These are phyloP conservation scores for Drosophila ficusphila DNA, from an alignment of 1,140 invertebrate genomes.

Conservation along the genomic window DNA sequence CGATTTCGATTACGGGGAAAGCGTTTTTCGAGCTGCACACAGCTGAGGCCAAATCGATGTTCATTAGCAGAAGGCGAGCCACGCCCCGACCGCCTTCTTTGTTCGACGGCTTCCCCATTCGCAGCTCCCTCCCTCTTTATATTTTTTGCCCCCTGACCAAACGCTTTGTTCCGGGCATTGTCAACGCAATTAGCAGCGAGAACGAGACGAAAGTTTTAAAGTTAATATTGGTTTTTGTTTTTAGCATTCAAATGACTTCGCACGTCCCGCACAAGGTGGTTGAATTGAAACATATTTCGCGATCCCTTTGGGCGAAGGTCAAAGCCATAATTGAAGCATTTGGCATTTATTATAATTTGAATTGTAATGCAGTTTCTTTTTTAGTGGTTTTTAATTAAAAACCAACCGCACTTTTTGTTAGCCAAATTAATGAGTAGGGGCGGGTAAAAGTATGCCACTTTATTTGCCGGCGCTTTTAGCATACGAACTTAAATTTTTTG, in stretches of 20 bases:
- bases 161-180: constrained; percentile 55
- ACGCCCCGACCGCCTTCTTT: constrained; percentile 3
- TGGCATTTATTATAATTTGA: constrained; percentile 28
- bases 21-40: constrained; percentile 46
- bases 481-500: background rate
- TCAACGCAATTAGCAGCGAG: constrained; percentile 71
- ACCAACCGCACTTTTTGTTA: constrained; percentile 55
- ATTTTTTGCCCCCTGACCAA: constrained; percentile 33
- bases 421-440: constrained; percentile 47
- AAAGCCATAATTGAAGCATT: constrained; percentile 35
- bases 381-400: constrained; percentile 68
- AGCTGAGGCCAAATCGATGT: constrained; percentile 74
- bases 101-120: background rate
- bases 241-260: constrained; percentile 55
- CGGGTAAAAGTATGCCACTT: background rate
- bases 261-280: constrained; percentile 17
- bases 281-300: constrained; percentile 41
- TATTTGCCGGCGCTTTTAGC: constrained; percentile 9
- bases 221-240: constrained; percentile 65
- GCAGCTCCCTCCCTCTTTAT: constrained; percentile 9
- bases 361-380: constrained; percentile 32
- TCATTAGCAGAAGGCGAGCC: constrained; percentile 66
- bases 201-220: constrained; percentile 58
- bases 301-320: constrained; percentile 1
- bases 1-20: constrained; percentile 74